phyloP scores from a whole-genome alignment of 1,140 invertebrate species.

The Calephelis virginiensis region DNA sequence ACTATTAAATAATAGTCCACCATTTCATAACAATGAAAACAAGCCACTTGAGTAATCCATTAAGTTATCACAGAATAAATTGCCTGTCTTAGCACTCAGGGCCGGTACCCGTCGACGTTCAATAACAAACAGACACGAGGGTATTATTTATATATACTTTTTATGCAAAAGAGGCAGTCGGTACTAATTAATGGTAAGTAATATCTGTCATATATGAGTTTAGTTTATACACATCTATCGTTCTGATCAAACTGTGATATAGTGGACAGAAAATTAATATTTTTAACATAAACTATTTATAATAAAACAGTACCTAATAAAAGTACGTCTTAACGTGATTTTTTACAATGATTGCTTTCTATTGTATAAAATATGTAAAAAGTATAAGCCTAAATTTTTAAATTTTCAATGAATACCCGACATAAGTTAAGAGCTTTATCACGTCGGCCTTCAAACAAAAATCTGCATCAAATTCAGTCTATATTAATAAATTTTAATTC shows the following conservation, averaged over 20 bases:
- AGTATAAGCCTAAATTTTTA: no score
- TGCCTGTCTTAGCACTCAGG: conserved; percentile 7
- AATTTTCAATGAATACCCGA: no score
- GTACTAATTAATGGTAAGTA: background rate
- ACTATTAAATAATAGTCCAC: conserved; percentile 7
- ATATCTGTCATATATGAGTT: background rate
- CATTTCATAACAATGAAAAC: conserved; percentile 4
- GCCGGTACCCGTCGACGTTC: conserved; percentile 1
- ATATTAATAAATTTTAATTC: no score
- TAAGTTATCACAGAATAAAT: conserved; percentile 16
- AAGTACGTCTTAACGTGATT: no score
- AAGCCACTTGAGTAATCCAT: conserved; percentile 9
- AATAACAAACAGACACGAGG: conserved; percentile 5
- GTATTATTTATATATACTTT: conserved; percentile 14
- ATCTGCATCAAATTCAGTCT: no score
- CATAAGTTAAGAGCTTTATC: no score
- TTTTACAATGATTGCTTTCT: no score
- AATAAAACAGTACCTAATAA: no score
- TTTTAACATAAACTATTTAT: no score
- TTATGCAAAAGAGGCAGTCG: background rate
- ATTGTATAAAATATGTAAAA: no score
- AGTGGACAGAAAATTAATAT: no score
- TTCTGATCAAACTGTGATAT: background rate
- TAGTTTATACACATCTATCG: background rate
- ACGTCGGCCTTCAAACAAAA: no score